These are phyloP conservation scores for Scophthalmus maximus DNA, from an alignment of 2,113 vertebrate genomes.

Conservation along the genomic window DNA sequence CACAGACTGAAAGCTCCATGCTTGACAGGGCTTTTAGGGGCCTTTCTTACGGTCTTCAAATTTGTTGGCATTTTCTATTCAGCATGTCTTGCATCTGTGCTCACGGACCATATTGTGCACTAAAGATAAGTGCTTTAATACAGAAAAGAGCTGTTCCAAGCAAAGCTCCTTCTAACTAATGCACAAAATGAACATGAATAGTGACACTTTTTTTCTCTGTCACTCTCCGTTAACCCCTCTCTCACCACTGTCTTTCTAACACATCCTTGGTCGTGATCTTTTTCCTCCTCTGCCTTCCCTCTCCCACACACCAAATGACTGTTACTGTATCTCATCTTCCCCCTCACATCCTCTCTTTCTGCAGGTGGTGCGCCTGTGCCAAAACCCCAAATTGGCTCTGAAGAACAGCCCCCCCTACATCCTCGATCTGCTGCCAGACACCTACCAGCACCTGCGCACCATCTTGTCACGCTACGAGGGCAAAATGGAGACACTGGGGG, in stretches of 20 bases:
- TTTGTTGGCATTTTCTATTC: conserved; percentile 39
- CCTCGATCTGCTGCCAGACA: conserved; percentile 96
- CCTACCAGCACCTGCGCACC: conserved; percentile 97
- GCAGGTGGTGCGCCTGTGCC: conserved; percentile 97
- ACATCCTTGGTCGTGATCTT: not conserved
- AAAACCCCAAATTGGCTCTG: conserved; percentile 95
- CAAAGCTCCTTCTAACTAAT: conserved; percentile 13
- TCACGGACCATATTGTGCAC: conserved; percentile 22
- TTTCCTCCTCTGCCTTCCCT: conserved; percentile 13
- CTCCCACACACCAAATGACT: conserved; percentile 9
- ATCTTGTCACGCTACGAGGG: conserved; percentile 96
- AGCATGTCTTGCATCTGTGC: conserved; percentile 19
- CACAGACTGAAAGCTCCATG: conserved; percentile 7
- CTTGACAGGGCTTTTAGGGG: conserved; percentile 27
- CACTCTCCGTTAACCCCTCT: not conserved
- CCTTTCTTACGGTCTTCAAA: conserved; percentile 17
- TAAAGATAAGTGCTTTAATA: conserved; percentile 37
- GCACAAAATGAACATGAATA: conserved; percentile 2
- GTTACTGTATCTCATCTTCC: conserved; percentile 42
- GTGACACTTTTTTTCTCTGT: conserved; percentile 1
- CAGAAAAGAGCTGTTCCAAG: conserved; percentile 16
- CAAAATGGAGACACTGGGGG: conserved; percentile 97
- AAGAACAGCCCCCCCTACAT: conserved; percentile 99
- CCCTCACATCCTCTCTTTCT: conserved; percentile 46
- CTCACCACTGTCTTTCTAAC: not conserved